These are phyloP conservation scores for Diachasma alloeum DNA, from an alignment of 1,140 invertebrate species.

Conservation along the genomic window DNA sequence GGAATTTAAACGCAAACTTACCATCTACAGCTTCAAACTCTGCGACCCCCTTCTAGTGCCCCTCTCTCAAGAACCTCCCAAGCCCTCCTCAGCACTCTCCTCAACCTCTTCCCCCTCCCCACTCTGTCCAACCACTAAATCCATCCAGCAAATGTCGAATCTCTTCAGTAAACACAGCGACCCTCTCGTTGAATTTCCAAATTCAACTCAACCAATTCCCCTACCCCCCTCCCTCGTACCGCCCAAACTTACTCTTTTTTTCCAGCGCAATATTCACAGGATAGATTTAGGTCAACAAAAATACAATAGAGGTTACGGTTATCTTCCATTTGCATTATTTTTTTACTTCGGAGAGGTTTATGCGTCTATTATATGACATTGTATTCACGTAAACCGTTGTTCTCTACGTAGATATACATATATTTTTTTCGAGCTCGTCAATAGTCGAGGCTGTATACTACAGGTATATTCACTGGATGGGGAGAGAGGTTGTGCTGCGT, in stretches of 20 bases:
- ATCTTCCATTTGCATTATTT: neutral
- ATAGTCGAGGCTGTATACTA: neutral
- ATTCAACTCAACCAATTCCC: slow-evolving; percentile 6
- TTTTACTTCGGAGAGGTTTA: neutral
- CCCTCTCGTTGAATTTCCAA: slow-evolving; percentile 19
- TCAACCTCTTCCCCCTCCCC: slow-evolving; percentile 9
- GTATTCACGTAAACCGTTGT: neutral
- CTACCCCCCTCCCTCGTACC: neutral
- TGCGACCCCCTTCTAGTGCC: neutral
- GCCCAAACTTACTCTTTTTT: neutral
- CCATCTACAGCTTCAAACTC: slow-evolving; percentile 6
- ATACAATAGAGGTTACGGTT: neutral
- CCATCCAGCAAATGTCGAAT: slow-evolving; percentile 25
- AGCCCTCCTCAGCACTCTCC: neutral
- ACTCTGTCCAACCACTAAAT: slow-evolving; percentile 33
- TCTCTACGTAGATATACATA: neutral
- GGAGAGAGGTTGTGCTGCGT: neutral
- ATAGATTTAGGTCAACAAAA: neutral
- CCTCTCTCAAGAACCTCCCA: slow-evolving; percentile 23
- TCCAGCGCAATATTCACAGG: neutral
- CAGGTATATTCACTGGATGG: neutral
- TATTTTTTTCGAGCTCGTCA: neutral
- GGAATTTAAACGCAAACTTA: slow-evolving; percentile 46
- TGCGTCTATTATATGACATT: slow-evolving; percentile 7
- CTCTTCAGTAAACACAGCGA: slow-evolving; percentile 19